These are phyloP conservation scores for Pseudomyrmex pallidus DNA, from an alignment of 1,140 invertebrate genomes.

Conservation along the genomic window DNA sequence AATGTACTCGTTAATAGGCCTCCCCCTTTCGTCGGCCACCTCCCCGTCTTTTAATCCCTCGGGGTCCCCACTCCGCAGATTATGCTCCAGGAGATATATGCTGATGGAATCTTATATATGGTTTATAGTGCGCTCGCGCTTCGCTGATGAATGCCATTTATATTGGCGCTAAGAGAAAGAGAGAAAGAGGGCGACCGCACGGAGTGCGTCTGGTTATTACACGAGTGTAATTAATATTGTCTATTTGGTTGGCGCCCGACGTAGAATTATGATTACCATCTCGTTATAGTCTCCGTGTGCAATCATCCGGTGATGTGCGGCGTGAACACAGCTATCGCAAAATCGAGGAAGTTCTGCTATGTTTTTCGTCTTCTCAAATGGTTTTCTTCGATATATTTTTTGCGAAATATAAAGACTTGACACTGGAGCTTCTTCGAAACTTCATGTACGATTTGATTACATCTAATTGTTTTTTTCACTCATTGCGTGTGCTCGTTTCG, in stretches of 20 bases:
- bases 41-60: slow-evolving; percentile 66
- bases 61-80: slow-evolving; percentile 70
- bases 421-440: no score
- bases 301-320: slow-evolving; percentile 71
- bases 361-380: not conserved
- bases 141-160: slow-evolving; percentile 81
- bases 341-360: slow-evolving; percentile 63
- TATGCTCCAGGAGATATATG: slow-evolving; percentile 79
- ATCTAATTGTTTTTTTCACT: not conserved
- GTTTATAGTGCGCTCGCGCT: slow-evolving; percentile 78
- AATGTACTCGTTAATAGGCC: slow-evolving; percentile 80
- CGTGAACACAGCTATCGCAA: slow-evolving; percentile 70
- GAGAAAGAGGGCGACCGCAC: slow-evolving; percentile 22
- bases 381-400: no score
- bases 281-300: slow-evolving; percentile 58
- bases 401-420: no score
- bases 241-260: slow-evolving; percentile 64
- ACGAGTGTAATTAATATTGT: slow-evolving; percentile 83
- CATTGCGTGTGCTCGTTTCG: slow-evolving; percentile 9
- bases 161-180: slow-evolving; percentile 74
- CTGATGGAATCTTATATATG: slow-evolving; percentile 80
- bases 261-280: slow-evolving; percentile 69
- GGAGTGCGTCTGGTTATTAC: slow-evolving; percentile 77
- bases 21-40: slow-evolving; percentile 53
- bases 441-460: not conserved